Conservation (phyloP, 2,888 invertebrate species). For the Chrysodeixis includens region DNA sequence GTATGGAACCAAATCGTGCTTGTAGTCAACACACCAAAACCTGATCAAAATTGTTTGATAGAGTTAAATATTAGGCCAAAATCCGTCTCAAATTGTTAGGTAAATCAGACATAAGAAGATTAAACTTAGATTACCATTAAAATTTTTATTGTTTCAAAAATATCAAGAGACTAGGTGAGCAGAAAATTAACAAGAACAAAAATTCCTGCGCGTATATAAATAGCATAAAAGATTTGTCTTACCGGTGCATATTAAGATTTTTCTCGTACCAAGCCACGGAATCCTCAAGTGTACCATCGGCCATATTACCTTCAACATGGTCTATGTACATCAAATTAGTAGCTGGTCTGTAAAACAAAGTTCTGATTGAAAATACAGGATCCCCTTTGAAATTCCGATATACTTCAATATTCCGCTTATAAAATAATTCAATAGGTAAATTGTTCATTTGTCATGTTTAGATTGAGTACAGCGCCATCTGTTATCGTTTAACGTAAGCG, state of each 20-base stretch:
- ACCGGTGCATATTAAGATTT: conserved; percentile 90
- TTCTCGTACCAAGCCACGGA: conserved; percentile 95
- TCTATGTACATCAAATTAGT: conserved; percentile 95
- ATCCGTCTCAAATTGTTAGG: not conserved
- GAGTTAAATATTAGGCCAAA: not conserved
- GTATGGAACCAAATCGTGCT: conserved; percentile 97
- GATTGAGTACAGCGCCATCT: conserved; percentile 36
- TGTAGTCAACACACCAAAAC: conserved; percentile 99
- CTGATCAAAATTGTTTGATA: conserved; percentile 74
- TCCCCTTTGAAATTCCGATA: no score
- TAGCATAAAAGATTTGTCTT: conserved; percentile 15
- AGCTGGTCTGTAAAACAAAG: conserved; percentile 88
- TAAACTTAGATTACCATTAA: not conserved
- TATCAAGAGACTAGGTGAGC: not conserved
- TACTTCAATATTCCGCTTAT: no score
- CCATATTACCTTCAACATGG: conserved; percentile 99
- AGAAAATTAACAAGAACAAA: not conserved
- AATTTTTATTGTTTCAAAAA: no score
- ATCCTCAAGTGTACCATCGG: conserved; percentile 95
- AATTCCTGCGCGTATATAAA: not conserved
- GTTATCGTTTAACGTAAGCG: not conserved
- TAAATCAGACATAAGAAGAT: not conserved
- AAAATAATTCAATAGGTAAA: not conserved
- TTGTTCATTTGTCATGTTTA: not conserved
- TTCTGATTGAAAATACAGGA: no score